A percentile compares a stretch with the other conserved stretches of the same genome.
Conservation (phyloP, 37 sponge, comb jelly and placozoan species). For the Cladorhizidae sp. region DNA sequence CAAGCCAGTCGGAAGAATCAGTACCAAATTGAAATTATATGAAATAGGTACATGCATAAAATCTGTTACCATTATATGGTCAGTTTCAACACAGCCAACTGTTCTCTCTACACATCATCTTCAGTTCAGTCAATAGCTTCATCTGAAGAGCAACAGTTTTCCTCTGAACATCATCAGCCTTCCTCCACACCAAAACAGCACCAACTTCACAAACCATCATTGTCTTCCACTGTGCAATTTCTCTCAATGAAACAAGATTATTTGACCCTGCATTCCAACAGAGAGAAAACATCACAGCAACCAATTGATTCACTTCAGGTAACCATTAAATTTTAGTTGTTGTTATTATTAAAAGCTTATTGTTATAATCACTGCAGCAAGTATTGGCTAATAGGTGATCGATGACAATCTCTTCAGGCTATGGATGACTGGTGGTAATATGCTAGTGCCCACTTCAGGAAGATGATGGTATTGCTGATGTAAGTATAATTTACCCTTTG, state of each 20-base stretch:
- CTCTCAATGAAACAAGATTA: too few relatives aligned
- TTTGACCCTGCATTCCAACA: too few relatives aligned
- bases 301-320: too few relatives aligned
- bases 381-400: background rate
- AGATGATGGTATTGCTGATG: background rate
- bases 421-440: slow-evolving; percentile 1
- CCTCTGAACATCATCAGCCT: background rate
- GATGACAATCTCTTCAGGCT: slow-evolving; percentile 1
- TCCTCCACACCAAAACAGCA: background rate
- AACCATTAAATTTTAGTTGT: too few relatives aligned
- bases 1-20: slow-evolving; percentile 26
- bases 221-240: too few relatives aligned
- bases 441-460: background rate
- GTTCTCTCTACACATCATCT: background rate
- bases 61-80: too few relatives aligned
- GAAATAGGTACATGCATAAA: background rate
- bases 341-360: too few relatives aligned
- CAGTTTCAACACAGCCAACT: background rate
- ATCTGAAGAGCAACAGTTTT: background rate
- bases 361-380: too few relatives aligned
- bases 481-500: too few relatives aligned
- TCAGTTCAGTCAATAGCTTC: background rate
- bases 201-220: too few relatives aligned
- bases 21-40: background rate
- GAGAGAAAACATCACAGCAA: too few relatives aligned